phyloP scores from a whole-genome alignment of 2,888 invertebrate genomes.

The Heteromyza rotundicornis region DNA sequence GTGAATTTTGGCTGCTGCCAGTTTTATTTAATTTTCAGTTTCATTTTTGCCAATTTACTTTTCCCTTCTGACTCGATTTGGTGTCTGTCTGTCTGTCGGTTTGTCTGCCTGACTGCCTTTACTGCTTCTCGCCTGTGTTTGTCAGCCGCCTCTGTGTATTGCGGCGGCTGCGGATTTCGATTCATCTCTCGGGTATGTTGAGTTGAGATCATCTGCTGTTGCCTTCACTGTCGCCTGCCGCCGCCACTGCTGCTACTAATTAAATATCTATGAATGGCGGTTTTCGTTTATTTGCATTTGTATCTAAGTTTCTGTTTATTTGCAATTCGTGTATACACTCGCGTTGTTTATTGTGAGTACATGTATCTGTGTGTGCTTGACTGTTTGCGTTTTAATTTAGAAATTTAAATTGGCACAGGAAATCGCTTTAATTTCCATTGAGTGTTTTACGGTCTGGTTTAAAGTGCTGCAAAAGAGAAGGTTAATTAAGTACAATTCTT shows the following conservation, averaged over 20 bases:
- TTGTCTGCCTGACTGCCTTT: background rate
- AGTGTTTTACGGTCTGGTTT: conserved; percentile 32
- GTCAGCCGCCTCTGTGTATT: no score
- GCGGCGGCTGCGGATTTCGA: no score
- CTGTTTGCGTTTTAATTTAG: conserved; percentile 47
- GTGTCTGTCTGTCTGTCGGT: background rate
- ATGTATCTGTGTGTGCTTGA: no score
- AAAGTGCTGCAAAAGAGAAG: background rate
- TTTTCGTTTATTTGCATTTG: conserved; percentile 33
- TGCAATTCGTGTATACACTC: conserved; percentile 1
- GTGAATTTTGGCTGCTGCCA: no score
- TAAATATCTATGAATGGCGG: conserved; percentile 55
- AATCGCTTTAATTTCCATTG: conserved; percentile 51
- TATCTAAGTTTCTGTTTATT: background rate
- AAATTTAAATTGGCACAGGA: conserved; percentile 51
- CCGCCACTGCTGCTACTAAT: conserved; percentile 38
- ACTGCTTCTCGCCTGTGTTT: no score
- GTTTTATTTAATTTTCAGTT: no score
- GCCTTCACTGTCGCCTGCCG: background rate
- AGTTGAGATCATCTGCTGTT: background rate
- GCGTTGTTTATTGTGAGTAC: background rate
- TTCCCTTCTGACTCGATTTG: background rate
- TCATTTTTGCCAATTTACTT: conserved; percentile 26
- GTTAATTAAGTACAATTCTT: no score
- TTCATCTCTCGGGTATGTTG: background rate